Conservation (phyloP, 2,888 invertebrate genomes). For the Agonopterix arenella region DNA sequence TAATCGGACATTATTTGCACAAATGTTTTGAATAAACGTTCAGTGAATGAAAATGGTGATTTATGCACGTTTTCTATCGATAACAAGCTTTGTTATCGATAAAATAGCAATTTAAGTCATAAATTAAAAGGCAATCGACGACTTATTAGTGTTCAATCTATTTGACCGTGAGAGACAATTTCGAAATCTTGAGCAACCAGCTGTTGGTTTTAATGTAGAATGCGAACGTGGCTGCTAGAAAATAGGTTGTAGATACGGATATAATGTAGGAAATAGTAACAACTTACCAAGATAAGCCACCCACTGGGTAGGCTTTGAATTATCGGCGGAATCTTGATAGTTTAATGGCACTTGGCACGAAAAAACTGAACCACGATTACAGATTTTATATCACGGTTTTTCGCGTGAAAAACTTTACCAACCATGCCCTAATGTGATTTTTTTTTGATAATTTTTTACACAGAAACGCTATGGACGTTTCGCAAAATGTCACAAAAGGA, state of each 20-base stretch:
- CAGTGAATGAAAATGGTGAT: neutral
- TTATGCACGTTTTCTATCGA: neutral
- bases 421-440: slow-evolving; percentile 70
- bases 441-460: slow-evolving; percentile 41
- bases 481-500: slow-evolving; percentile 68
- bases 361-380: slow-evolving; percentile 69
- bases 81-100: neutral
- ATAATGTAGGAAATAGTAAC: slow-evolving; percentile 12
- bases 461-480: slow-evolving; percentile 55
- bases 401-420: slow-evolving; percentile 60
- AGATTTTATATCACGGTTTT: slow-evolving; percentile 62
- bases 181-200: neutral
- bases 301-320: slow-evolving; percentile 87
- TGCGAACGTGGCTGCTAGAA: neutral
- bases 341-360: slow-evolving; percentile 78
- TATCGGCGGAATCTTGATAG: slow-evolving; percentile 90
- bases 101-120: neutral
- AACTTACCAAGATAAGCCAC: slow-evolving; percentile 84
- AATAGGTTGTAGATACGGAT: slow-evolving; percentile 11
- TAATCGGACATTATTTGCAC: no score
- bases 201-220: neutral
- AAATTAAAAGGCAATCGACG: neutral
- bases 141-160: neutral
- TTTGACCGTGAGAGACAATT: slow-evolving; percentile 7
- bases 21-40: no score